phyloP scores from a whole-genome alignment of 2,888 invertebrate genomes.

The Drosophila austrosaltans region DNA sequence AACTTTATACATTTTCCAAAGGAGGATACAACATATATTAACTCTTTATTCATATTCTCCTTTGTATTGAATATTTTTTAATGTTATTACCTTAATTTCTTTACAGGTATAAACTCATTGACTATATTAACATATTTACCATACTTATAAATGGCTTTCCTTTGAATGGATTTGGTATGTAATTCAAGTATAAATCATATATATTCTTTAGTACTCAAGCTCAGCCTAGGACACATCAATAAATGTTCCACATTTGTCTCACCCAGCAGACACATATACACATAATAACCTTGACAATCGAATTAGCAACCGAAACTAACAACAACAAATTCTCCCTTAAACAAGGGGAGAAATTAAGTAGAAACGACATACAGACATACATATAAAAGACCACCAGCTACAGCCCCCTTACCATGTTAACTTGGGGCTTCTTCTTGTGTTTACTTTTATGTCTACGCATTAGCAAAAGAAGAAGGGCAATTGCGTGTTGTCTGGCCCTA shows the following conservation, averaged over 20 bases:
- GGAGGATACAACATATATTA: too few species aligned
- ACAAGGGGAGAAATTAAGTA: slow-evolving; percentile 52
- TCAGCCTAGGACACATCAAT: slow-evolving; percentile 17
- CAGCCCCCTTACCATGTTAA: slow-evolving; percentile 23
- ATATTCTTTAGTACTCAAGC: background rate
- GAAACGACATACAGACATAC: slow-evolving; percentile 42
- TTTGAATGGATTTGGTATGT: slow-evolving; percentile 12
- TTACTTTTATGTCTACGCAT: slow-evolving; percentile 53
- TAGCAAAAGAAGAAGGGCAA: slow-evolving; percentile 4
- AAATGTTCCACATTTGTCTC: slow-evolving; percentile 27
- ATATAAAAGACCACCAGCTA: slow-evolving; percentile 39
- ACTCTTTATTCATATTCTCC: too few species aligned
- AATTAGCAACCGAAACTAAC: slow-evolving; percentile 44
- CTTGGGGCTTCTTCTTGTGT: slow-evolving; percentile 32
- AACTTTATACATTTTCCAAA: too few species aligned
- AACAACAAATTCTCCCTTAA: slow-evolving; percentile 11
- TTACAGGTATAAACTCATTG: slow-evolving; percentile 37
- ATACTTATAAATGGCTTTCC: background rate
- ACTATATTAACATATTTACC: background rate
- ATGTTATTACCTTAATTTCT: slow-evolving; percentile 10
- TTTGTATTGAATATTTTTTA: background rate
- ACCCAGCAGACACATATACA: slow-evolving; percentile 39
- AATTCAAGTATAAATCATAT: background rate
- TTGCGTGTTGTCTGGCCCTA: slow-evolving; percentile 70
- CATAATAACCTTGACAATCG: slow-evolving; percentile 66